These are phyloP conservation scores for Phataginus tetradactyla DNA, from an alignment of 2,797 vertebrate genomes.

Conservation along the genomic window DNA sequence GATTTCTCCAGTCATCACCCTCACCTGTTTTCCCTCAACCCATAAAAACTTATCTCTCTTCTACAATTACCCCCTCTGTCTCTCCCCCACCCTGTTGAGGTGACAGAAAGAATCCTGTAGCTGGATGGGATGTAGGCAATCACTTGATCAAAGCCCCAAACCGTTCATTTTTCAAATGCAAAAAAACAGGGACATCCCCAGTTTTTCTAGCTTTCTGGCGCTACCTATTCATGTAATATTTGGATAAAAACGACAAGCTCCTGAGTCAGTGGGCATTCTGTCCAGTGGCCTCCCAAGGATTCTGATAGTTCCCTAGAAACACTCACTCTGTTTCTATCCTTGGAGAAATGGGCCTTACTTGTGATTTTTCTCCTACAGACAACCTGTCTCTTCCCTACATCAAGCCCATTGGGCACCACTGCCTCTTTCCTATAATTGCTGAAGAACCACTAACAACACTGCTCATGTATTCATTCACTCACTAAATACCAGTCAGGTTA, in stretches of 20 bases:
- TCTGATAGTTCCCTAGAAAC: not conserved
- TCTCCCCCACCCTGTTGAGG: not conserved
- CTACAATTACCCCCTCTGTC: not conserved
- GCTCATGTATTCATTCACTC: not conserved
- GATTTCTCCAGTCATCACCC: not conserved
- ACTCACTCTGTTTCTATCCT: not conserved
- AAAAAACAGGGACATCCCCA: not conserved
- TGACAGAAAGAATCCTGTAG: not conserved
- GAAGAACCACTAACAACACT: not conserved
- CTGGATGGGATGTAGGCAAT: not conserved
- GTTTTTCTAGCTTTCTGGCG: not conserved
- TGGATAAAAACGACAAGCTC: not conserved
- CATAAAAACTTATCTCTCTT: not conserved
- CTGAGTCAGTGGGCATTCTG: accelerated
- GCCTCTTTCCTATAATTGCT: not conserved
- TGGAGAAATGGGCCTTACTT: not conserved
- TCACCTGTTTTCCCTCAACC: not conserved
- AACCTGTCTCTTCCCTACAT: not conserved
- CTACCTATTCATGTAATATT: not conserved
- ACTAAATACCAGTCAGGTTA: not conserved
- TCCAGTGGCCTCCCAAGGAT: not conserved
- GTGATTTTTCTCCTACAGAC: not conserved
- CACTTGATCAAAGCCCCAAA: not conserved
- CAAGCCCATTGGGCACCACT: accelerated
- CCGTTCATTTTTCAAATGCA: not conserved